A percentile compares a stretch with the other conserved stretches of the same genome.
These are phyloP conservation scores for Mellivora capensis DNA, from an alignment of 2,113 vertebrate genomes.

Conservation along the genomic window DNA sequence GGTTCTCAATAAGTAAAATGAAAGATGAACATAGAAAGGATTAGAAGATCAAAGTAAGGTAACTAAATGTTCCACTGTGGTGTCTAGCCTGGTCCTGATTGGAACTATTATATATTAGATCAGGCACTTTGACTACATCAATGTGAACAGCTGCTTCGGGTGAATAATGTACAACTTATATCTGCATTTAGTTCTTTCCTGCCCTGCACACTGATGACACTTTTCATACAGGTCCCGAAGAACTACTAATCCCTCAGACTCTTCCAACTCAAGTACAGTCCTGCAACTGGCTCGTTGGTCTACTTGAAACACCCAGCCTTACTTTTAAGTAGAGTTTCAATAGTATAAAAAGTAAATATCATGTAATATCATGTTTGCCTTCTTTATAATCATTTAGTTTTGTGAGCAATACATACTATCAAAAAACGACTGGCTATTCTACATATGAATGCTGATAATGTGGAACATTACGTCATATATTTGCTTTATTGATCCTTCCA, in stretches of 20 bases:
- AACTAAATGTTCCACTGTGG: too few relatives aligned
- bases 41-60: background rate
- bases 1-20: background rate
- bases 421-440: background rate
- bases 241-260: background rate
- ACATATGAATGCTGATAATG: background rate
- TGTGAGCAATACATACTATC: background rate
- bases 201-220: background rate
- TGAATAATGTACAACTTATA: background rate
- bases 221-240: background rate
- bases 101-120: background rate
- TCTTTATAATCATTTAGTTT: background rate
- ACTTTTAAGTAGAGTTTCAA: background rate
- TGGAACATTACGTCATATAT: background rate
- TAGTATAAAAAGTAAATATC: background rate
- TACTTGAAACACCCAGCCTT: background rate
- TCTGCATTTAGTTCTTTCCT: background rate
- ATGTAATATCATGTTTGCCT: background rate
- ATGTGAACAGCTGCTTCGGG: background rate
- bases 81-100: background rate
- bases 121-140: background rate
- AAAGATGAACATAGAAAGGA: background rate
- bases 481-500: slow-evolving; percentile 31
- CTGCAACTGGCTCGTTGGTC: background rate
- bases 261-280: background rate